Evolutionary conservation across 2,113 vertebrate genomes (phyloP).

Genomic region (Galbula dea): DNA sequence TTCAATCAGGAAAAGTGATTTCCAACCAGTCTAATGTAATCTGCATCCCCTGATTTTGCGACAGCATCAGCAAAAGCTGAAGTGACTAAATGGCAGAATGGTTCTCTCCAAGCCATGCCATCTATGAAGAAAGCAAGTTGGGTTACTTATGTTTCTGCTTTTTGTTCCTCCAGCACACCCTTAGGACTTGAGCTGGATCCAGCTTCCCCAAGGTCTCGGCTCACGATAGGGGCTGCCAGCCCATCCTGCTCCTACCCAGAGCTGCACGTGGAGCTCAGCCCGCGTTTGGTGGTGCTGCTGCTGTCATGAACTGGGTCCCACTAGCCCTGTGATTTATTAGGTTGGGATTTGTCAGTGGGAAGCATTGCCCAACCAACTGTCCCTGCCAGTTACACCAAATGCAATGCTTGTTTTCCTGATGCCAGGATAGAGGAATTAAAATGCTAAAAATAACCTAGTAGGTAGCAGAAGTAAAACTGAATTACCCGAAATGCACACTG

Average conservation of each 20-base stretch:
- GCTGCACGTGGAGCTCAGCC: background rate
- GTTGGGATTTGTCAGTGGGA: background rate
- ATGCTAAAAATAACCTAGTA: background rate
- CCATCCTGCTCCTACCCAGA: background rate
- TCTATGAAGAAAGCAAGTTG: rapidly evolving
- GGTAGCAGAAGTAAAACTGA: background rate
- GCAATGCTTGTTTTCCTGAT: background rate
- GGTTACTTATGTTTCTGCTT: background rate
- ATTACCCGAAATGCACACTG: background rate
- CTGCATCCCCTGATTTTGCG: background rate
- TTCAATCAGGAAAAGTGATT: background rate
- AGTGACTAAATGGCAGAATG: rapidly evolving
- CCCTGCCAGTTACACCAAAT: background rate
- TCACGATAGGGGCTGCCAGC: background rate
- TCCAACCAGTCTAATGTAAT: background rate
- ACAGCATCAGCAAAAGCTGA: background rate
- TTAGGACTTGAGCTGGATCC: background rate
- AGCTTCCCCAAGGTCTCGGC: rapidly evolving
- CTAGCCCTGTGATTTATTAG: background rate
- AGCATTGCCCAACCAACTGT: background rate
- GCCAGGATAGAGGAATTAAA: background rate
- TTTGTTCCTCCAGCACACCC: background rate
- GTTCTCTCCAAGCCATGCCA: rapidly evolving
- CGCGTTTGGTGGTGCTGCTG: too few relatives aligned
- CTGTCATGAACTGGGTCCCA: background rate